These are phyloP conservation scores for Macrosoma leucophasiata DNA, from an alignment of 2,888 invertebrate species.

Conservation along the genomic window DNA sequence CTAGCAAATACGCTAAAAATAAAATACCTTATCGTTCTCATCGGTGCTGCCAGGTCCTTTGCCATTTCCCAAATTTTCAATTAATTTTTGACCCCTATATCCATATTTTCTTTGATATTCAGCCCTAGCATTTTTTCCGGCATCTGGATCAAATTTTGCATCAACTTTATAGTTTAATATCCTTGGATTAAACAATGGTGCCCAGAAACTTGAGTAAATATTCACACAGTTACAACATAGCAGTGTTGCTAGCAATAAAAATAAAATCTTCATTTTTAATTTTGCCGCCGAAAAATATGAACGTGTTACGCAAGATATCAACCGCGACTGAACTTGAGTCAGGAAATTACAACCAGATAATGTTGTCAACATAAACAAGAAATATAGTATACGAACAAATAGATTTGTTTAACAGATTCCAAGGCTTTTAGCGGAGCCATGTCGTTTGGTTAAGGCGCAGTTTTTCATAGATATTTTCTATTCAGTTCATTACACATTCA, in stretches of 20 bases:
- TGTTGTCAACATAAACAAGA: constrained; percentile 25
- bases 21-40: constrained; percentile 32
- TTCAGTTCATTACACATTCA: no score
- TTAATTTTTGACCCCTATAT: constrained; percentile 45
- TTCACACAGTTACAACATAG: constrained; percentile 31
- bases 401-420: constrained; percentile 34
- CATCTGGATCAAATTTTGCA: constrained; percentile 40
- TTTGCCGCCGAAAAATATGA: constrained; percentile 3
- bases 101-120: constrained; percentile 43
- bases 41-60: constrained; percentile 28
- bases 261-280: constrained; percentile 23
- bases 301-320: constrained; percentile 14
- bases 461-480: no score
- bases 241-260: constrained; percentile 29
- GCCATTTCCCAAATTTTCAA: constrained; percentile 53
- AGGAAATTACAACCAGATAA: constrained; percentile 24
- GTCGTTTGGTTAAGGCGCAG: constrained; percentile 23
- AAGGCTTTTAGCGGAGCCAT: constrained; percentile 28
- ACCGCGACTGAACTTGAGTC: constrained; percentile 25
- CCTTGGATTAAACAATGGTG: constrained; percentile 49
- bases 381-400: constrained; percentile 23
- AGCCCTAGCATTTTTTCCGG: constrained; percentile 35
- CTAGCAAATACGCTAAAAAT: no score
- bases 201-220: constrained; percentile 60
- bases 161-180: constrained; percentile 56